A percentile compares a stretch with the other conserved stretches of the same genome.
phyloP scores from a whole-genome alignment of 2,888 invertebrate genomes.

The Miltochrista miniata region DNA sequence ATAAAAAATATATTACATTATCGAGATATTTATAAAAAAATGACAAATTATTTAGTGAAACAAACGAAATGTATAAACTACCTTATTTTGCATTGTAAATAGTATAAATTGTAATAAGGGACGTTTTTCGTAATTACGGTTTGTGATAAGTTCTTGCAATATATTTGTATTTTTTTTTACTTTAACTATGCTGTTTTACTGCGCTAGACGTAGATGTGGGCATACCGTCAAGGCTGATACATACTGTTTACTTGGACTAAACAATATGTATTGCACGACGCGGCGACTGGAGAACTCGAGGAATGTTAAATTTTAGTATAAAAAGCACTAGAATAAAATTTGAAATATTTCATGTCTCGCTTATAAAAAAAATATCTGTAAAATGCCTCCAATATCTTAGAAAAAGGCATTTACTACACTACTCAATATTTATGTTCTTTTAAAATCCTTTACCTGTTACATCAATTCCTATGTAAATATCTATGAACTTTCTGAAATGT shows the following conservation, averaged over 20 bases:
- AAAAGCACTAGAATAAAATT: slow-evolving; percentile 46
- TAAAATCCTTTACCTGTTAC: slow-evolving; percentile 38
- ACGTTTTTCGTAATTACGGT: slow-evolving; percentile 47
- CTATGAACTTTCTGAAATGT: slow-evolving; percentile 56
- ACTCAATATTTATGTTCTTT: slow-evolving; percentile 15
- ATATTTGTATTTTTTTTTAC: slow-evolving; percentile 48
- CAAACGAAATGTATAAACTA: slow-evolving; percentile 67
- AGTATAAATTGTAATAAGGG: slow-evolving; percentile 64
- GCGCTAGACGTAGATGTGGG: slow-evolving; percentile 57
- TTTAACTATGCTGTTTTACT: slow-evolving; percentile 53
- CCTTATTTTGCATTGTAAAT: slow-evolving; percentile 79
- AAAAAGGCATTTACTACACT: slow-evolving; percentile 15
- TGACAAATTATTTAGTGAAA: slow-evolving; percentile 78
- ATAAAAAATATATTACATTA: slow-evolving; percentile 73
- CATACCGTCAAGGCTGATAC: slow-evolving; percentile 21
- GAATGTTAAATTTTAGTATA: slow-evolving; percentile 52
- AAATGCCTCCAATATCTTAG: slow-evolving; percentile 32
- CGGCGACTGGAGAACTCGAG: slow-evolving; percentile 53
- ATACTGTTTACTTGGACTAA: slow-evolving; percentile 40
- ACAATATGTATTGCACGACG: slow-evolving; percentile 44
- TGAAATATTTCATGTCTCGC: slow-evolving; percentile 42
- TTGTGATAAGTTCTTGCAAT: slow-evolving; percentile 78
- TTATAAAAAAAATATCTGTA: slow-evolving; percentile 42
- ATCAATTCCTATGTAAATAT: slow-evolving; percentile 69
- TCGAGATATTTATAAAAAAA: slow-evolving; percentile 70